phyloP scores from a whole-genome alignment of 2,113 vertebrate genomes.

The Melanerpes aurifrons region DNA sequence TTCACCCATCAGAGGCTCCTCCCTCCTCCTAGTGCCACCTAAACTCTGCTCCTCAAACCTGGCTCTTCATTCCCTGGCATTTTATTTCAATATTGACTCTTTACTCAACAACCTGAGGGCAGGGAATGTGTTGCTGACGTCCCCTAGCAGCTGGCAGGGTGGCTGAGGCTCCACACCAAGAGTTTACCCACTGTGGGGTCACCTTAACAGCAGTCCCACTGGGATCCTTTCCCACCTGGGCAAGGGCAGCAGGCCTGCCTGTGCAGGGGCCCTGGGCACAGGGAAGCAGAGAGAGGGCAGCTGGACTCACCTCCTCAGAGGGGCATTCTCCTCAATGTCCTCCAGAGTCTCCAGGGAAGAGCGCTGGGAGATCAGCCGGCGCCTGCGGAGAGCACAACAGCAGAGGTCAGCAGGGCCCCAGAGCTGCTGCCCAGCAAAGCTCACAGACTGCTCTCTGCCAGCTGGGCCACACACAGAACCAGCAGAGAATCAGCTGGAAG shows the following conservation, averaged over 20 bases:
- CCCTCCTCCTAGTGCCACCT: too few relatives aligned
- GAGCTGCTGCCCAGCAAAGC: background rate
- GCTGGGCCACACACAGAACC: background rate
- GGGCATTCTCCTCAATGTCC: constrained; percentile 98
- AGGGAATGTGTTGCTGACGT: background rate
- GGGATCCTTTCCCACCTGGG: background rate
- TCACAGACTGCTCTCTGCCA: rapidly evolving
- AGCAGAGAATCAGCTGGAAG: too few relatives aligned
- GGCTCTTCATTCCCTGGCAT: background rate
- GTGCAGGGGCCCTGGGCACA: background rate
- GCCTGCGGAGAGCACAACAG: constrained; percentile 73
- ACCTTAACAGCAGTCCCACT: background rate
- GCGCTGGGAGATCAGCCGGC: constrained; percentile 95
- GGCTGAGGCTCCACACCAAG: background rate
- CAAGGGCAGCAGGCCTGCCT: background rate
- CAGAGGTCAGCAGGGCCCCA: background rate
- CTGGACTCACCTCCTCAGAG: constrained; percentile 87
- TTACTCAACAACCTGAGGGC: background rate
- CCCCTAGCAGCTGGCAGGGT: background rate
- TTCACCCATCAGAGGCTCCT: background rate
- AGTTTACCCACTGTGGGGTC: background rate
- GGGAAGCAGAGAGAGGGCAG: background rate
- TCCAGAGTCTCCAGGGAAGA: constrained; percentile 98
- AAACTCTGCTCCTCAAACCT: too few relatives aligned
- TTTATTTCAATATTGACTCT: background rate